These are phyloP conservation scores for Ondatra zibethicus DNA, from an alignment of 2,113 vertebrate genomes.

Conservation along the genomic window DNA sequence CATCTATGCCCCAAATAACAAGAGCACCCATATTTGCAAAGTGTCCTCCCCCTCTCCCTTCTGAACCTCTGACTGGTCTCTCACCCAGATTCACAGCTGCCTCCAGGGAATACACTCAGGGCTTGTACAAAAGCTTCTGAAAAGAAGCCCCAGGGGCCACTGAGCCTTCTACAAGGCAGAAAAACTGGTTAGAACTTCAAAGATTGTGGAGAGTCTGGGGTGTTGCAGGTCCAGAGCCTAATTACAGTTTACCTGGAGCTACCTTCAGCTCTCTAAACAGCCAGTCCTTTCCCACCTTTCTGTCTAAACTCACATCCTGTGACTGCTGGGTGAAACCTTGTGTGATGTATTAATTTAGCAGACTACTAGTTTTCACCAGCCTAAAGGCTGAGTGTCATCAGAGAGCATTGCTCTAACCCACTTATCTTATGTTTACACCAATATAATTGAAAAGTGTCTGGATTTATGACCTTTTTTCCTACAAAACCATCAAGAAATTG, in stretches of 20 bases:
- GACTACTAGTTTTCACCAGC: background rate
- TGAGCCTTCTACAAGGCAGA: background rate
- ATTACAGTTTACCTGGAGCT: background rate
- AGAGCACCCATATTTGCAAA: too few relatives aligned
- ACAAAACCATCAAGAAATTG: background rate
- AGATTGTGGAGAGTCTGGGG: background rate
- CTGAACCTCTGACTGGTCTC: background rate
- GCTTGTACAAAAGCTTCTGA: background rate
- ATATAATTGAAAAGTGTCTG: background rate
- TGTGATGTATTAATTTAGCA: background rate
- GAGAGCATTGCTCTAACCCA: background rate
- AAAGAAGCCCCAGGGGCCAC: background rate
- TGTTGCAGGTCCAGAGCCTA: background rate
- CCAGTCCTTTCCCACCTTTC: background rate
- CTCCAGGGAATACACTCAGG: background rate
- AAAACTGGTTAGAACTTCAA: background rate
- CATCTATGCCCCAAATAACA: too few relatives aligned
- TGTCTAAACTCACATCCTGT: background rate
- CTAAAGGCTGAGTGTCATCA: background rate
- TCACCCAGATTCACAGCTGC: background rate
- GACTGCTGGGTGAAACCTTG: background rate
- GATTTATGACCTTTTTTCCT: background rate
- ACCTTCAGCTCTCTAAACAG: background rate
- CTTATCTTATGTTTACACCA: background rate
- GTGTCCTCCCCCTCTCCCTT: background rate